These are phyloP conservation scores for Venusia cambrica DNA, from an alignment of 2,888 invertebrate genomes.

Conservation along the genomic window DNA sequence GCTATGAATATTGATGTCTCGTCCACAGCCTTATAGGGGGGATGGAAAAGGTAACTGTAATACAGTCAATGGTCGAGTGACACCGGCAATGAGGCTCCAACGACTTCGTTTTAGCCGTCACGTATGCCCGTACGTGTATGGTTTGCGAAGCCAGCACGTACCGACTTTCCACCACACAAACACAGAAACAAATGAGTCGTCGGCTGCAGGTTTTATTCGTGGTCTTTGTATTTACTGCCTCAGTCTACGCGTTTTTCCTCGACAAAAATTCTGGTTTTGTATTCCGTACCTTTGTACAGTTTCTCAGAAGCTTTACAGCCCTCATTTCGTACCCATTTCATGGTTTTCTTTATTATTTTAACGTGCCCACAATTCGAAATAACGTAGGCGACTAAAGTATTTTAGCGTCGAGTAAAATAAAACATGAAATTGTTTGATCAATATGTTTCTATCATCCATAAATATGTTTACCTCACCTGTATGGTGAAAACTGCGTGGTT, in stretches of 20 bases:
- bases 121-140: slow-evolving; percentile 63
- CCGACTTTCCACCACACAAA: slow-evolving; percentile 62
- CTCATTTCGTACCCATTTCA: slow-evolving; percentile 3
- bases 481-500: background rate
- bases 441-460: background rate
- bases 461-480: background rate
- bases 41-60: slow-evolving; percentile 69
- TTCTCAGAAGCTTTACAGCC: slow-evolving; percentile 4
- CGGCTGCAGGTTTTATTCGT: slow-evolving; percentile 35
- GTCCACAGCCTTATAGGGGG: slow-evolving; percentile 53
- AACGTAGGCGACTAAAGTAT: too few relatives aligned
- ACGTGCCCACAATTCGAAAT: too few relatives aligned
- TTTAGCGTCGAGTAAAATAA: too few relatives aligned
- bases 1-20: slow-evolving; percentile 67
- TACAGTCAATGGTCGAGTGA: slow-evolving; percentile 68
- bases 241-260: slow-evolving; percentile 14
- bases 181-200: slow-evolving; percentile 45
- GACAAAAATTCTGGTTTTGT: slow-evolving; percentile 20
- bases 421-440: too few relatives aligned
- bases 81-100: slow-evolving; percentile 65
- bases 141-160: slow-evolving; percentile 50
- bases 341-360: slow-evolving; percentile 5
- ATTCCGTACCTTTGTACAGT: slow-evolving; percentile 6
- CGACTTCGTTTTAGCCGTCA: slow-evolving; percentile 61
- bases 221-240: slow-evolving; percentile 33